Evolutionary conservation across 2,113 vertebrate genomes (phyloP), one percentile per base, ranked within the genome.

Genomic region (Syrmaticus mikado): DNA sequence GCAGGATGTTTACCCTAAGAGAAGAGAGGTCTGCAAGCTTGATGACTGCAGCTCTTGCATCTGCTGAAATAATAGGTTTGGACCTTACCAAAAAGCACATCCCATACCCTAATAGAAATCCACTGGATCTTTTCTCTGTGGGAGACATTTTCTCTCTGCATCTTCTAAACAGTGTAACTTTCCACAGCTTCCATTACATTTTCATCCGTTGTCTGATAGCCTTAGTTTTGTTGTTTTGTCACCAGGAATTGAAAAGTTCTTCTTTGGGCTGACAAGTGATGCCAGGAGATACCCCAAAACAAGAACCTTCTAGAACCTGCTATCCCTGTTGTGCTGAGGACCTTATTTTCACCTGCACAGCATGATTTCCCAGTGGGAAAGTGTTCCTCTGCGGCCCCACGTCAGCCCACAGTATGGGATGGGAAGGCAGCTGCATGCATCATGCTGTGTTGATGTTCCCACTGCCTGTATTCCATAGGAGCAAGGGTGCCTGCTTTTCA

Each of bases 331-430:
- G 55, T 22, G 80, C 78, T 62, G 21, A 91, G 75, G 85, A 66
- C 53, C 18, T 82, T 71, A 38, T 80, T 91, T 87, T 66, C 87
- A 53, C 41, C 38, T 58, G 55, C 38, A 70, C 41, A 60, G 62
- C 36, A 40, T 10, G 5, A 1, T 5, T 76, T 75, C 75, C 67
- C 48, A 30, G 66, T 32, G 45, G 50, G 27, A 7, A 82, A 82
- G 45, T 53, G 60, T 46, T 81, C 36, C 64, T 27, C 52, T 0
- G 0, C 1, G 1, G 70, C 28, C 71, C 22, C 62, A 40, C 1
- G 0, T 34, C 77, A 91, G 77, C 38, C 53, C 4, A 22, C 43
- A 71, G 74, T 0, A 0, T 28, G 16, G 66, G 13, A 18, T 48
- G 22, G 43, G 72, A 91, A 46, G n/a, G 81, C 1, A 2, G 40